phyloP scores from a whole-genome alignment of 2,797 vertebrate genomes.

The Pseudochaenichthys georgianus region DNA sequence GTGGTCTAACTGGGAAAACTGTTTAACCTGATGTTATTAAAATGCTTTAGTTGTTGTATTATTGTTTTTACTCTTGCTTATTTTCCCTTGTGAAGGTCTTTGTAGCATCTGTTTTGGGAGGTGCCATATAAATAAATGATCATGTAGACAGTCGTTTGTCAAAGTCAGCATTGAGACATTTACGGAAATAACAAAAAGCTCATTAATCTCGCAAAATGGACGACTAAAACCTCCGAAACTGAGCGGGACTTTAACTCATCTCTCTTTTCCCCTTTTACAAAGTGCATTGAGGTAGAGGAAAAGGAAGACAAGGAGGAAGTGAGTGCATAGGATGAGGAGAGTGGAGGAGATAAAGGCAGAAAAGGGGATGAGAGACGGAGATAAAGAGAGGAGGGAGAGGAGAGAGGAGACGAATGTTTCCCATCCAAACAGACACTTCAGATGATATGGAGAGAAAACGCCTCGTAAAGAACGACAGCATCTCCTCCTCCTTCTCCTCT shows the following conservation, averaged over 20 bases:
- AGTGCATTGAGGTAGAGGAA: conserved; percentile 14
- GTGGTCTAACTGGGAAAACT: too few species aligned
- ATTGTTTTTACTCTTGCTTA: too few species aligned
- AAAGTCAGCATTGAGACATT: too few species aligned
- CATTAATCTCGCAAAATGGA: too few species aligned
- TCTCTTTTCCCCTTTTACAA: not conserved
- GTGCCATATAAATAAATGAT: too few species aligned
- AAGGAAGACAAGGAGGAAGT: conserved; percentile 15
- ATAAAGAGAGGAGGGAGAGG: conserved; percentile 35
- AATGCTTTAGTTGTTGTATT: too few species aligned
- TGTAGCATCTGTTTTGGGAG: too few species aligned
- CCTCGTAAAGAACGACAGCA: conserved; percentile 61
- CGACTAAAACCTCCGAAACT: too few species aligned
- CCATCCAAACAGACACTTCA: conserved; percentile 60
- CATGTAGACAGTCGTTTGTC: too few species aligned
- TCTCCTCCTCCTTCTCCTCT: conserved; percentile 3
- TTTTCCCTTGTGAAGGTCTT: too few species aligned
- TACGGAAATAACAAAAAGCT: not conserved
- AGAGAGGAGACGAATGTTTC: conserved; percentile 62
- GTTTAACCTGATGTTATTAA: too few species aligned
- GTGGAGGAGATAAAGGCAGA: conserved; percentile 45
- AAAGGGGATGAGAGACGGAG: conserved; percentile 43
- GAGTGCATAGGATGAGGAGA: conserved; percentile 36
- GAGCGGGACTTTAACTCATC: too few species aligned
- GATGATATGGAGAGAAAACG: conserved; percentile 63